A percentile compares a stretch with the other conserved stretches of the same genome.
Conservation (phyloP, 2,888 invertebrate genomes). For the Phyllotreta striolata region DNA sequence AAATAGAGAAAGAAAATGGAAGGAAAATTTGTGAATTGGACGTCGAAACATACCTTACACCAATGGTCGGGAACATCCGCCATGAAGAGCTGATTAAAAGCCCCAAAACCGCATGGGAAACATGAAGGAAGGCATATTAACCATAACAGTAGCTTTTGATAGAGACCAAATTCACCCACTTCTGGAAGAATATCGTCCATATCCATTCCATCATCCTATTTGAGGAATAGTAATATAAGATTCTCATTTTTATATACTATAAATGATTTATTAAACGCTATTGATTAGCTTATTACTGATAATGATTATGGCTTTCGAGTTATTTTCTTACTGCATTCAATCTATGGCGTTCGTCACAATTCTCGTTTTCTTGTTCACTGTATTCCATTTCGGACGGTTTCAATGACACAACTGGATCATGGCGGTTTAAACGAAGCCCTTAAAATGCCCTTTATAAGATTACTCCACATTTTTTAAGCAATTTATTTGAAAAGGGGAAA, state of each 20-base stretch:
- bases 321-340: constrained; percentile 1
- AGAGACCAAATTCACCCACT: constrained; percentile 89
- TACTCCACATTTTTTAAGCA: constrained; percentile 10
- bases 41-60: constrained; percentile 69
- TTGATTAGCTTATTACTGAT: no score
- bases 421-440: constrained; percentile 23
- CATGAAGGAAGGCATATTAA: constrained; percentile 89
- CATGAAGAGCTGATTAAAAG: constrained; percentile 94
- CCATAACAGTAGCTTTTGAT: constrained; percentile 86
- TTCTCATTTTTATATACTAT: neutral
- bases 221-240: neutral
- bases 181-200: constrained; percentile 85
- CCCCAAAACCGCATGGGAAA: constrained; percentile 90
- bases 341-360: constrained; percentile 2
- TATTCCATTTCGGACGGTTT: constrained; percentile 14
- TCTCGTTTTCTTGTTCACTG: constrained; percentile 19
- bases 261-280: constrained; percentile 3
- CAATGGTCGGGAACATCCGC: constrained; percentile 86
- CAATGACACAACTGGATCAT: constrained; percentile 19
- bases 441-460: constrained; percentile 19
- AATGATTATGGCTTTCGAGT: no score
- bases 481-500: constrained; percentile 9
- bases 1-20: no score
- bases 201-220: constrained; percentile 69
- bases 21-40: neutral